These are phyloP conservation scores for Panagrolaimus sp. DNA, from an alignment of 1,140 invertebrate genomes.

Conservation along the genomic window DNA sequence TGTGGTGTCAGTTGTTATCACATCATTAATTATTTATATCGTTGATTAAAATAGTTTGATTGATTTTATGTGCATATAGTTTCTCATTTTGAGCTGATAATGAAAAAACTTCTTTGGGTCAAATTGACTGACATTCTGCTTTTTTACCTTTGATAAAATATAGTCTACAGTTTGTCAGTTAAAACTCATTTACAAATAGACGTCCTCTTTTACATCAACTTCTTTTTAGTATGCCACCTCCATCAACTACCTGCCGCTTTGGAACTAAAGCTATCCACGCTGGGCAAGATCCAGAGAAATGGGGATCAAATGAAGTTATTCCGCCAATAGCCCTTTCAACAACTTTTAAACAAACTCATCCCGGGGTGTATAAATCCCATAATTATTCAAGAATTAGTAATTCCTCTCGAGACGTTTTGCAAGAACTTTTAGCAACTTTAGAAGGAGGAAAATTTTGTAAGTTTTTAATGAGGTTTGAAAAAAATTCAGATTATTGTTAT, in stretches of 20 bases:
- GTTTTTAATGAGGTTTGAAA: background rate
- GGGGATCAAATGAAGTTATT: conserved; percentile 67
- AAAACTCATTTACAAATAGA: no score
- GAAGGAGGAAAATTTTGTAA: conserved; percentile 80
- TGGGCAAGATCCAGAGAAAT: background rate
- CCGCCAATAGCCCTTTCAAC: conserved; percentile 84
- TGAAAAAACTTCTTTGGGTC: no score
- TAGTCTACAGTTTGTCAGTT: no score
- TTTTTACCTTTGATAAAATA: no score
- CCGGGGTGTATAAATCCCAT: conserved; percentile 71
- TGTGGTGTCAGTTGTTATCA: no score
- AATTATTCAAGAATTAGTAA: conserved; percentile 72
- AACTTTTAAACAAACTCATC: conserved; percentile 83
- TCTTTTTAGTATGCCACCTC: no score
- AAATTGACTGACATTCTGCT: no score
- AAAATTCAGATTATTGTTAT: conserved; percentile 22
- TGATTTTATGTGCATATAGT: no score
- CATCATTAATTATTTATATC: no score
- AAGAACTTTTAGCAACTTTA: conserved; percentile 79
- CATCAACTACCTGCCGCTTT: background rate
- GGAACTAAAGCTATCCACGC: conserved; percentile 2
- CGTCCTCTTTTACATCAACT: no score
- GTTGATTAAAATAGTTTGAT: no score
- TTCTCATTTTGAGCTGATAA: no score
- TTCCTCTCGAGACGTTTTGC: conserved; percentile 80